phyloP scores from a whole-genome alignment of 1,140 invertebrate genomes.

The Trissolcus basalis region DNA sequence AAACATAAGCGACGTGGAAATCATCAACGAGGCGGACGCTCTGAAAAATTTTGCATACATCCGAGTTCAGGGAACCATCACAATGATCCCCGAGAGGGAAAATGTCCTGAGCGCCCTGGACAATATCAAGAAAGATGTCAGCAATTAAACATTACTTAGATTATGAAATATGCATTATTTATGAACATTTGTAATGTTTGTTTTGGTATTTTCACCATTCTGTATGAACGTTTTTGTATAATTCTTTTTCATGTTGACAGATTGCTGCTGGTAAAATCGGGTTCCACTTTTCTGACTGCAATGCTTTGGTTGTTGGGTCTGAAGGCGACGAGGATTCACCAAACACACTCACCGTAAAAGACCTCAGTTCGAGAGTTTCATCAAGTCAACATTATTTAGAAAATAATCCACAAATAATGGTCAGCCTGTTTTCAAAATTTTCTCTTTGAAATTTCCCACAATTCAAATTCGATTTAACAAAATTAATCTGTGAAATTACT shows the following conservation, averaged over 20 bases:
- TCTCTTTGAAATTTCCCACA: no score
- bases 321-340: slow-evolving; percentile 76
- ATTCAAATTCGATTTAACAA: neutral
- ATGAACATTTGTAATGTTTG: no score
- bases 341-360: slow-evolving; percentile 76
- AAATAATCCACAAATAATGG: slow-evolving; percentile 44
- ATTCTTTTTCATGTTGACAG: no score
- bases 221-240: no score
- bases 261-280: slow-evolving; percentile 81
- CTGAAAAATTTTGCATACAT: slow-evolving; percentile 83
- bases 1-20: slow-evolving; percentile 78
- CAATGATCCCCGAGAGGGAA: slow-evolving; percentile 63
- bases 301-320: slow-evolving; percentile 79
- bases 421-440: slow-evolving; percentile 8
- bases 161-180: neutral
- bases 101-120: slow-evolving; percentile 66
- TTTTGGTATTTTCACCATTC: no score
- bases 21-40: slow-evolving; percentile 79
- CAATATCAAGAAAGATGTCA: slow-evolving; percentile 71
- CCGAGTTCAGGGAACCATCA: slow-evolving; percentile 72
- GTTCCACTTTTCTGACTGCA: slow-evolving; percentile 79
- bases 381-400: slow-evolving; percentile 74
- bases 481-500: neutral
- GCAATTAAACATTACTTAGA: neutral
- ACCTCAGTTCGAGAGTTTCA: slow-evolving; percentile 75